Conservation (phyloP, 1,140 invertebrate species). For the Monochamus saltuarius region DNA sequence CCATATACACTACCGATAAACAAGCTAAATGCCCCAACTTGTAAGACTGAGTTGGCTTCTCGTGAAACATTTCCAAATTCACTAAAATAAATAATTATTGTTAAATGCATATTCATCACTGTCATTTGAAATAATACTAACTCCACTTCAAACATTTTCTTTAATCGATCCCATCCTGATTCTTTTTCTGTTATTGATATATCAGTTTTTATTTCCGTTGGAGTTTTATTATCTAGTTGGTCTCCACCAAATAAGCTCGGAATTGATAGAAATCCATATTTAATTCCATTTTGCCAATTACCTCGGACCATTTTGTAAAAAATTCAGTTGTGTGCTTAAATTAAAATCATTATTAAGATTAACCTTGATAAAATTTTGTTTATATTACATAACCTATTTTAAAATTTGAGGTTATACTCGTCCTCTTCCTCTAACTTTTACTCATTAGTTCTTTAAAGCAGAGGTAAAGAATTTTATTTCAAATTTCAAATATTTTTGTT, state of each 20-base stretch:
- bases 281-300: background rate
- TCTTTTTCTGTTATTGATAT: conserved; percentile 16
- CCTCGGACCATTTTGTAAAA: background rate
- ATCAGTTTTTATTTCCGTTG: conserved; percentile 19
- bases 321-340: background rate
- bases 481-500: too few species aligned
- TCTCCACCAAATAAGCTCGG: conserved; percentile 10
- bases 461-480: too few species aligned
- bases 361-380: too few species aligned
- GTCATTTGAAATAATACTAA: conserved; percentile 21
- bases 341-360: too few species aligned
- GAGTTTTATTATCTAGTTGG: conserved; percentile 17
- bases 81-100: conserved; percentile 53
- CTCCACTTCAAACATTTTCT: conserved; percentile 40
- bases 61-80: conserved; percentile 60
- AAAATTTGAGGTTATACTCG: background rate
- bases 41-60: conserved; percentile 60
- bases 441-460: too few species aligned
- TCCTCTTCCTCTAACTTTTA: background rate
- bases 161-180: conserved; percentile 40
- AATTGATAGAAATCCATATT: conserved; percentile 7
- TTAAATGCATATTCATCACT: conserved; percentile 8
- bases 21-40: conserved; percentile 57
- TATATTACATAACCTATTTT: too few species aligned
- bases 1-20: conserved; percentile 64